These are phyloP conservation scores for Patella ulyssiponensis DNA, from an alignment of 2,888 invertebrate species.

Conservation along the genomic window DNA sequence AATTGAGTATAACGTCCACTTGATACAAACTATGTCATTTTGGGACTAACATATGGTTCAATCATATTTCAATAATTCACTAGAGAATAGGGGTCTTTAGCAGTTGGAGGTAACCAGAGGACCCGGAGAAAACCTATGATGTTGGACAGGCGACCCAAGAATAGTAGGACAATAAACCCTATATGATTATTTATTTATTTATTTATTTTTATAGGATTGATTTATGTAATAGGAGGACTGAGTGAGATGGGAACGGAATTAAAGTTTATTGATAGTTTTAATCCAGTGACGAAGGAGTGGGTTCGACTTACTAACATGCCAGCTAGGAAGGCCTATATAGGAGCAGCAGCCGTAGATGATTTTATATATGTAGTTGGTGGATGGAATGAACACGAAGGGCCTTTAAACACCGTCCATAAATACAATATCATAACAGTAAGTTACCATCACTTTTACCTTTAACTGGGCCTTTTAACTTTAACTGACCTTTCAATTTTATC, in stretches of 20 bases:
- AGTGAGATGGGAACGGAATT: conserved; percentile 63
- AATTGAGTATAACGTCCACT: too few relatives aligned
- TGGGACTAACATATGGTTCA: too few relatives aligned
- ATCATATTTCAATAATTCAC: too few relatives aligned
- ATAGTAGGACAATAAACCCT: not conserved
- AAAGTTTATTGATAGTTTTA: conserved; percentile 64
- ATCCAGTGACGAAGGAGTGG: conserved; percentile 86
- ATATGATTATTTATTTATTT: conserved; percentile 19
- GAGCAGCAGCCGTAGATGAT: conserved; percentile 84
- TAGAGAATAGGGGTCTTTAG: too few relatives aligned
- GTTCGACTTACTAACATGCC: conserved; percentile 83
- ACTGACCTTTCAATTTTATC: too few relatives aligned
- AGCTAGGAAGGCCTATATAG: conserved; percentile 88
- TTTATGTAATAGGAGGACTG: conserved; percentile 91
- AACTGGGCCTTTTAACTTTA: too few relatives aligned
- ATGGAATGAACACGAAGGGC: conserved; percentile 83
- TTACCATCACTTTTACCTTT: not conserved
- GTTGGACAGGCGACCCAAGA: too few relatives aligned
- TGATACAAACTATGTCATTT: too few relatives aligned
- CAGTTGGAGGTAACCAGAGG: too few relatives aligned
- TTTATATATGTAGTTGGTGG: conserved; percentile 91
- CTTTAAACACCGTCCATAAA: conserved; percentile 86
- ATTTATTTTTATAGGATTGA: conserved; percentile 77
- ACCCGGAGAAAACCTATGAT: too few relatives aligned
- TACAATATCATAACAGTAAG: conserved; percentile 85